Evolutionary conservation across 2,888 invertebrate genomes (phyloP).

Genomic region (Abrostola triplasia): DNA sequence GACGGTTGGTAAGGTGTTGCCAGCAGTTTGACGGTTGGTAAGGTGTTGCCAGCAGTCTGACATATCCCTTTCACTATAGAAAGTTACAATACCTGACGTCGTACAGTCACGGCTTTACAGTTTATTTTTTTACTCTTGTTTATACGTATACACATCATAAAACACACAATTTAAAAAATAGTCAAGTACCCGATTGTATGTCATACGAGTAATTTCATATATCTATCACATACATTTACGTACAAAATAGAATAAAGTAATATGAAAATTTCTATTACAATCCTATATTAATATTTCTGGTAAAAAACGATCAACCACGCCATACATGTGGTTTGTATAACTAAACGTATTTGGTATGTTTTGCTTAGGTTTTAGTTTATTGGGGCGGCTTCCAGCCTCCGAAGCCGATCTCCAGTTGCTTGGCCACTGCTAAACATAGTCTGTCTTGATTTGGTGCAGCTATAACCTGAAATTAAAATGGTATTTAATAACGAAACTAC

Average conservation of each 20-base stretch:
- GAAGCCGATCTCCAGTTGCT: conserved; percentile 92
- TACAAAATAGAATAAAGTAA: conserved; percentile 57
- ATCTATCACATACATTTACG: conserved; percentile 52
- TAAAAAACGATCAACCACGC: conserved; percentile 69
- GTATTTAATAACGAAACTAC: no score
- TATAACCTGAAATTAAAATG: conserved; percentile 87
- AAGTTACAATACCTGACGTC: neutral
- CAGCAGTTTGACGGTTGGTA: neutral
- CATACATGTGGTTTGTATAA: conserved; percentile 69
- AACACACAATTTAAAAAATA: conserved; percentile 46
- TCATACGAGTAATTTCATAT: conserved; percentile 50
- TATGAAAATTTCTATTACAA: conserved; percentile 42
- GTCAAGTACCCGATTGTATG: conserved; percentile 48
- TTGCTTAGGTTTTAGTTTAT: conserved; percentile 43
- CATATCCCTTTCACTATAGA: no score
- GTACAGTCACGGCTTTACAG: neutral
- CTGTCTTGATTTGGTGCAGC: conserved; percentile 93
- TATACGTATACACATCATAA: conserved; percentile 2
- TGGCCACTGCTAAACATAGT: conserved; percentile 93
- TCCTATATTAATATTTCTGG: conserved; percentile 44
- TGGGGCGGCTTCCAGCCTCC: conserved; percentile 93
- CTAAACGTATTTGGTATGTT: conserved; percentile 44
- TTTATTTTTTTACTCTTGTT: neutral
- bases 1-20: neutral
- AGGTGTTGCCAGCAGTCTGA: neutral